These are phyloP conservation scores for Zenarchopterus dispar DNA, from an alignment of 2,797 vertebrate genomes.

Conservation along the genomic window DNA sequence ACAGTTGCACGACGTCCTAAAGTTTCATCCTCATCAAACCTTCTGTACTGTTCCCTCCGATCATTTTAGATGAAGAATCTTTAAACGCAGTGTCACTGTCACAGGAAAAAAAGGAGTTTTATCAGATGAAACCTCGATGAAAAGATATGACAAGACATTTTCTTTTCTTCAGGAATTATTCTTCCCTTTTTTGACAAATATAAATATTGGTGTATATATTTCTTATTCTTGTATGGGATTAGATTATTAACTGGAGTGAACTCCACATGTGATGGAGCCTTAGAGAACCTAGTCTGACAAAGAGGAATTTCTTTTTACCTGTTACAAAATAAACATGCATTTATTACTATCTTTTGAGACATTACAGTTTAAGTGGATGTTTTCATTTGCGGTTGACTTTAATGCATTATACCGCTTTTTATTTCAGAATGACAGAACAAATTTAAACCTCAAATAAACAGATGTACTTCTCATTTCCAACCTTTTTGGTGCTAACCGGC, in stretches of 20 bases:
- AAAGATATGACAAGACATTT: too few relatives aligned
- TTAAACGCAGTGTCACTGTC: not conserved
- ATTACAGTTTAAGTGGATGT: not conserved
- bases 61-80: not conserved
- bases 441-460: slow-evolving; percentile 1
- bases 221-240: too few relatives aligned
- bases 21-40: slow-evolving; percentile 1
- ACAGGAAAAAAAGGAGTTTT: too few relatives aligned
- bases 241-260: too few relatives aligned
- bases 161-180: not conserved
- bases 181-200: too few relatives aligned
- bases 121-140: too few relatives aligned
- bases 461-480: not conserved
- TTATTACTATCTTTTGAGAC: not conserved
- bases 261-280: too few relatives aligned
- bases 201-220: too few relatives aligned
- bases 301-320: too few relatives aligned
- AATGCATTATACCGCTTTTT: not conserved
- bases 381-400: not conserved
- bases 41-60: slow-evolving; percentile 1
- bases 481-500: not conserved
- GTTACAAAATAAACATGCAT: too few relatives aligned
- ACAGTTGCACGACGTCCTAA: not conserved
- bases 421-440: not conserved
- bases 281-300: too few relatives aligned